Conservation (phyloP, 1,140 invertebrate genomes). For the Agrilus planipennis region DNA sequence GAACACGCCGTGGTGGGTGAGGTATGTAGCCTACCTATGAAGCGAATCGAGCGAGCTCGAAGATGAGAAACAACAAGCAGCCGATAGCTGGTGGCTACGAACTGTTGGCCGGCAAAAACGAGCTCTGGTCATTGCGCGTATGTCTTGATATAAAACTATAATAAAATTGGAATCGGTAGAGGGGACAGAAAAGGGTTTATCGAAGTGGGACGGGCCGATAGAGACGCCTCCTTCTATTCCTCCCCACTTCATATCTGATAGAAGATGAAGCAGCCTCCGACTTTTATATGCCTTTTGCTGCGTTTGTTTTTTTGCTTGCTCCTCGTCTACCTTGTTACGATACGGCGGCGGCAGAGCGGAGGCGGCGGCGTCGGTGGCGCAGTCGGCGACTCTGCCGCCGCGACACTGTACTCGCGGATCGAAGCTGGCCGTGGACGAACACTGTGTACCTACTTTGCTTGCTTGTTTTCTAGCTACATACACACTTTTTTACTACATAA, state of each 20-base stretch:
- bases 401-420: not conserved
- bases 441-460: too few species aligned
- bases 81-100: too few species aligned
- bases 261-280: constrained; percentile 20
- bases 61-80: too few species aligned
- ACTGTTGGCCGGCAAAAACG: too few species aligned
- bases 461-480: too few species aligned
- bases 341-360: not conserved
- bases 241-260: constrained; percentile 20
- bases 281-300: constrained; percentile 15
- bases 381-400: not conserved
- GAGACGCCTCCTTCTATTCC: constrained; percentile 20
- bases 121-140: constrained; percentile 8
- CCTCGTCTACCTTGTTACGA: too few species aligned
- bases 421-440: not conserved
- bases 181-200: constrained; percentile 23
- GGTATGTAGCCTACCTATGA: too few species aligned
- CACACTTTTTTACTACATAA: too few species aligned
- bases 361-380: constrained; percentile 1
- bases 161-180: constrained; percentile 22
- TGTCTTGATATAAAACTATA: constrained; percentile 19
- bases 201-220: constrained; percentile 25
- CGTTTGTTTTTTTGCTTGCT: constrained; percentile 6
- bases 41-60: too few species aligned
- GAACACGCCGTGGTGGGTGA: too few species aligned